Evolutionary conservation across 2,888 invertebrate genomes (phyloP).

Genomic region (Plemyria rubiginata): DNA sequence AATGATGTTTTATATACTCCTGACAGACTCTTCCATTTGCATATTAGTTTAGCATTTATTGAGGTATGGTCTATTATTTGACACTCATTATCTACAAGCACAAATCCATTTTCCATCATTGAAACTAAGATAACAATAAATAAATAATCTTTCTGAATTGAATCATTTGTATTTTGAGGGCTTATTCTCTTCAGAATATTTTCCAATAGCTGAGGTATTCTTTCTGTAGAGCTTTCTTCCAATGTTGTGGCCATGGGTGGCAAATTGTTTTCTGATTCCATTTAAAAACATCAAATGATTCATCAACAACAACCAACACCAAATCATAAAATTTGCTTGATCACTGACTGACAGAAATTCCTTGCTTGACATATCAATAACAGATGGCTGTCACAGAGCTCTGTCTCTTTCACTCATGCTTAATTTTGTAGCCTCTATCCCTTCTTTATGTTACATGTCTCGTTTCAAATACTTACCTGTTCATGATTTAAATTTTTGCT

Average conservation of each 20-base stretch:
- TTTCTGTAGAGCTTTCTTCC: constrained; percentile 70
- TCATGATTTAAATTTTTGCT: neutral
- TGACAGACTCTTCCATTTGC: constrained; percentile 55
- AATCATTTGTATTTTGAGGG: constrained; percentile 54
- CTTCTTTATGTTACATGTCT: neutral
- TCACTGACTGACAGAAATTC: constrained; percentile 13
- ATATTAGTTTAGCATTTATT: constrained; percentile 52
- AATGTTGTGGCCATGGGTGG: constrained; percentile 53
- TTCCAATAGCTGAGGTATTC: constrained; percentile 58
- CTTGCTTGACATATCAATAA: constrained; percentile 17
- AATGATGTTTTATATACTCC: constrained; percentile 64
- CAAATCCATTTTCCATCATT: constrained; percentile 73
- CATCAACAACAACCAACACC: constrained; percentile 13
- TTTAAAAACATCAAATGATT: constrained; percentile 12
- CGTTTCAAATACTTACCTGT: neutral
- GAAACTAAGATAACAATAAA: constrained; percentile 65
- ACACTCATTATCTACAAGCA: constrained; percentile 50
- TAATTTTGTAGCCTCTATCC: constrained; percentile 1
- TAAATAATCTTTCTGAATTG: constrained; percentile 68
- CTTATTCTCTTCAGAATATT: constrained; percentile 56
- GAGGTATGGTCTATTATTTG: constrained; percentile 45
- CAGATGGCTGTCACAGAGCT: neutral
- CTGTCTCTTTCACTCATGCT: constrained; percentile 20
- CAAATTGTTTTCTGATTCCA: constrained; percentile 18
- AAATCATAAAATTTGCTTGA: constrained; percentile 18